phyloP scores from a whole-genome alignment of 2,888 invertebrate species.

The Tachina lurida region DNA sequence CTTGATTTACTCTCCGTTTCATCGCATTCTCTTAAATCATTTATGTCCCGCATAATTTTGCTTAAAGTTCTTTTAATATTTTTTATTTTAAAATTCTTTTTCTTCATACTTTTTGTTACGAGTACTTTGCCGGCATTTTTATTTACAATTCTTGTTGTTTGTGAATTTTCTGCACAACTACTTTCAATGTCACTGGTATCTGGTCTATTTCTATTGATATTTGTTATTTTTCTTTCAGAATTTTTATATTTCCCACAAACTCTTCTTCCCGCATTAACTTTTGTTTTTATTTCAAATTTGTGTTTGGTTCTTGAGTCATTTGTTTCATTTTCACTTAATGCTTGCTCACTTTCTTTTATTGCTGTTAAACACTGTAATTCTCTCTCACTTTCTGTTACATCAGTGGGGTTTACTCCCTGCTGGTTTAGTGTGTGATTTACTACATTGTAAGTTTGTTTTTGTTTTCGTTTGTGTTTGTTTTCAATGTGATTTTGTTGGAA shows the following conservation, averaged over 20 bases:
- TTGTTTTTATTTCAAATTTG: not conserved
- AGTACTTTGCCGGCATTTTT: not conserved
- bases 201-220: not conserved
- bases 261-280: not conserved
- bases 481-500: conserved; percentile 11
- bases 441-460: not conserved
- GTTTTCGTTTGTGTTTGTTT: not conserved
- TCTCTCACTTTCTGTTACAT: conserved; percentile 14
- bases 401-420: not conserved
- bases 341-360: not conserved
- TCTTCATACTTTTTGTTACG: not conserved
- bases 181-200: not conserved
- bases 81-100: conserved; percentile 8
- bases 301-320: not conserved
- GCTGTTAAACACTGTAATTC: not conserved
- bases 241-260: not conserved
- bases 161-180: not conserved
- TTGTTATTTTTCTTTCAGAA: not conserved
- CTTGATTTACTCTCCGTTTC: not conserved
- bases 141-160: not conserved
- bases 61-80: conserved; percentile 22
- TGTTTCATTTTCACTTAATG: not conserved
- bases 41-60: not conserved
- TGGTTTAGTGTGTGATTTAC: conserved; percentile 3
- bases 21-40: not conserved